A percentile compares a stretch with the other conserved stretches of the same genome.
phyloP scores from a whole-genome alignment of 2,797 vertebrate genomes.

The Carapus acus region DNA sequence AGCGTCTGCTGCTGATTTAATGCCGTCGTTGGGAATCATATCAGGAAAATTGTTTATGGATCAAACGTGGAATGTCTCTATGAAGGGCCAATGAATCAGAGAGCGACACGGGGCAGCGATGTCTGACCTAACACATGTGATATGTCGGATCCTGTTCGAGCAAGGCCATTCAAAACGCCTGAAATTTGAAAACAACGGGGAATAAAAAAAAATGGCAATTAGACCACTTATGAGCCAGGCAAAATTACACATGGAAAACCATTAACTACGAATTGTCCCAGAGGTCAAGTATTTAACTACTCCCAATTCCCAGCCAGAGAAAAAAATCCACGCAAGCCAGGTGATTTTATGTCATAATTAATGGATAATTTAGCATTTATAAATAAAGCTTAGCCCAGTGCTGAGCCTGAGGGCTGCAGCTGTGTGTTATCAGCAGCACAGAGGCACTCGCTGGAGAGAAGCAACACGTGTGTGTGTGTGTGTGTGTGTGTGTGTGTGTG shows the following conservation, averaged over 20 bases:
- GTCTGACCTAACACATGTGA: conserved; percentile 37
- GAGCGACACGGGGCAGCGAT: neutral
- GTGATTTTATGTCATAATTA: conserved; percentile 56
- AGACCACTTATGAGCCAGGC: conserved; percentile 28
- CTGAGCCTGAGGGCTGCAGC: conserved; percentile 38
- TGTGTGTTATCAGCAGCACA: conserved; percentile 32
- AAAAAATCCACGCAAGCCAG: conserved; percentile 24
- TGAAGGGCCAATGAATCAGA: conserved; percentile 26
- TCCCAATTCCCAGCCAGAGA: conserved; percentile 24
- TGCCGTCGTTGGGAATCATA: conserved; percentile 33
- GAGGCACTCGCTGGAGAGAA: conserved; percentile 11
- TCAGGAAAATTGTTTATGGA: conserved; percentile 43
- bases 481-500: neutral
- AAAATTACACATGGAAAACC: conserved; percentile 29
- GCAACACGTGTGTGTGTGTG: conserved; percentile 4
- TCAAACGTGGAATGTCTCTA: conserved; percentile 36
- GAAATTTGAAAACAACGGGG: conserved; percentile 32
- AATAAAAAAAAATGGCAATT: conserved; percentile 43
- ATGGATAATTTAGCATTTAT: conserved; percentile 40
- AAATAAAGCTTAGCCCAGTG: conserved; percentile 39
- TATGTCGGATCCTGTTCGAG: conserved; percentile 25
- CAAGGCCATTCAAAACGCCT: conserved; percentile 14
- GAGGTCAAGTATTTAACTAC: conserved; percentile 32
- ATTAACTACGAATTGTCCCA: conserved; percentile 34
- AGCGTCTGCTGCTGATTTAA: conserved; percentile 38